Percentiles rank a stretch among this genome's conserved stretches.
phyloP scores from a whole-genome alignment of 2,888 invertebrate species.

The Drosophila eohydei region DNA sequence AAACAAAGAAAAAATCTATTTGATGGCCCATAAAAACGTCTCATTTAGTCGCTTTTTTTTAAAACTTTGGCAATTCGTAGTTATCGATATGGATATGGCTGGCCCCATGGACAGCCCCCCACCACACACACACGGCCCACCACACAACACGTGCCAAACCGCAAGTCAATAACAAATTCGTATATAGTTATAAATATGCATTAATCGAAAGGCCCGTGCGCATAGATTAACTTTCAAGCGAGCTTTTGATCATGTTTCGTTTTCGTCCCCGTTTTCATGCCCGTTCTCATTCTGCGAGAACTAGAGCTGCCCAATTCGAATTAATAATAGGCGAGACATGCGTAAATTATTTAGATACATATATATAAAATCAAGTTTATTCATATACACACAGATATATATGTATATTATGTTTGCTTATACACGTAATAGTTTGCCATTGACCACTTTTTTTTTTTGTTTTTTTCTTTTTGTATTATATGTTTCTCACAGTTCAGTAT shows the following conservation, averaged over 20 bases:
- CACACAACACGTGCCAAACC: conserved; percentile 36
- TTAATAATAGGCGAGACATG: conserved; percentile 18
- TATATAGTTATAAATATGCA: conserved; percentile 3
- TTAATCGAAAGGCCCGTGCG: not conserved
- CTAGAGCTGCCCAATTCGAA: not conserved
- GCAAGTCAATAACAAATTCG: conserved; percentile 12
- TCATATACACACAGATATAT: conserved; percentile 22
- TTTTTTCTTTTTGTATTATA: conserved; percentile 8
- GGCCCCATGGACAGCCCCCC: conserved; percentile 9
- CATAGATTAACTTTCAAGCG: conserved; percentile 25
- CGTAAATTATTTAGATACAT: conserved; percentile 48
- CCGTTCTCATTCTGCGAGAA: not conserved
- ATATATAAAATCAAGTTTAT: conserved; percentile 55
- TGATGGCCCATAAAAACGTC: conserved; percentile 54
- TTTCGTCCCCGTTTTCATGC: not conserved
- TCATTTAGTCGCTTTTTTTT: conserved; percentile 46
- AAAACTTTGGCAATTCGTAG: conserved; percentile 19
- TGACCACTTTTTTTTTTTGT: conserved; percentile 51
- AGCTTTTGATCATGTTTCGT: conserved; percentile 1
- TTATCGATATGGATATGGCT: conserved; percentile 38
- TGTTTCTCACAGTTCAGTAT: conserved; percentile 44
- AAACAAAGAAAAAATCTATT: conserved; percentile 27
- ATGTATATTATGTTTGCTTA: conserved; percentile 51
- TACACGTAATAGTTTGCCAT: conserved; percentile 74
- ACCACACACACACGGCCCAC: not conserved